Evolutionary conservation across 2,888 invertebrate genomes (phyloP), one percentile per base, ranked within the genome.

Genomic region (Parthenolecanium corni): DNA sequence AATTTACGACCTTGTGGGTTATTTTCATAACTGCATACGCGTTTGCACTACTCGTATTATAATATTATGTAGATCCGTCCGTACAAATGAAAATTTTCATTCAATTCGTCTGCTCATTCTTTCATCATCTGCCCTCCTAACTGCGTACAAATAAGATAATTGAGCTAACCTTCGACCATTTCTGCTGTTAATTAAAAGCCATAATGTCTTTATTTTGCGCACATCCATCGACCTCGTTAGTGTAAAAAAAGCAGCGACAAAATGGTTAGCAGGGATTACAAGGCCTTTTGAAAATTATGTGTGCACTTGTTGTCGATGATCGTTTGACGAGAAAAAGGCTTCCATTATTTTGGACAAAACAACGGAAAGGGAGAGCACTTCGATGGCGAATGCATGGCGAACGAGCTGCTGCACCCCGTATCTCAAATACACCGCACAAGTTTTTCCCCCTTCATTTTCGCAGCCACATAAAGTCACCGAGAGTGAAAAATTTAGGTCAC

Each of bases 401-500:
- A 44, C 57, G 57, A 47, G 31, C 11, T 16, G n/a, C 20, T 2
- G 40, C 16, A 12, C 14, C 16, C 40, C 14, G 12, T n/a, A n/a
- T 40, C 40, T n/a, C 46, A n/a, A 14, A 57, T 47, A 57, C 57
- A 57, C 6, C 9, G 2, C 9, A 44, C 6, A 9, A 44, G 16
- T 20, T n/a, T 11, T 44, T 16, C 46, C 16, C 20, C 20, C 20
- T 44, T 57, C n/a, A 57, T 44, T 31, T 36, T 25, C 9, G 46
- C 46, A 44, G 44, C 42, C 56, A n/a, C 44, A 56, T 51, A 57
- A 54, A 61, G 61, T 61, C 61, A 61, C 61, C 52, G 61, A 61
- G 61, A 61, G 61, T 61, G 61, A 61, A 61, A 61, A 61, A 61
- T 61, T 57, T 61, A 52, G 61, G 61, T 61, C 61, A 61, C 49